A percentile compares a stretch with the other conserved stretches of the same genome.
Evolutionary conservation across 2,113 vertebrate species (phyloP).

Genomic region (Pterocles gutturalis): DNA sequence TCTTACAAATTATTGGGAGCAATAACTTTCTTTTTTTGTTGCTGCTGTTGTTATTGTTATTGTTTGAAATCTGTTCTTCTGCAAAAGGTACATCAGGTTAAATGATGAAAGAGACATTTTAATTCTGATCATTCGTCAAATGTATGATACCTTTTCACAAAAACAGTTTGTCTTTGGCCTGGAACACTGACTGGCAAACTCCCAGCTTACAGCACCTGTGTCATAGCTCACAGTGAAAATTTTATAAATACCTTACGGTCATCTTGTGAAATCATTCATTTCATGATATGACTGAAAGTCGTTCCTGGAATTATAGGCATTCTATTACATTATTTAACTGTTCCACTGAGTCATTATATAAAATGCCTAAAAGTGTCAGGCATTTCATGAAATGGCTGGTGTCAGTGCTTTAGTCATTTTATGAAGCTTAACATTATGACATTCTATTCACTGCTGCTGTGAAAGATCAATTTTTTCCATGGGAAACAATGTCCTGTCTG

Average conservation of each 20-base stretch:
- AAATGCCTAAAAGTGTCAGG: slow-evolving; percentile 6
- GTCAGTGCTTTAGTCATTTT: not conserved
- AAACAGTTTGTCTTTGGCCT: slow-evolving; percentile 2
- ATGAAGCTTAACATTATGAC: slow-evolving; percentile 13
- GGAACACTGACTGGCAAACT: slow-evolving; percentile 40
- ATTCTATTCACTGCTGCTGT: not conserved
- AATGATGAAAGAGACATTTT: not conserved
- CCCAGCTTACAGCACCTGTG: slow-evolving; percentile 24
- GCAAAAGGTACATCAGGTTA: not conserved
- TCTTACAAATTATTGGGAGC: not conserved
- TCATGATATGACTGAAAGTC: slow-evolving; percentile 13
- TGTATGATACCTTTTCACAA: not conserved
- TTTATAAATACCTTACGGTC: slow-evolving; percentile 33
- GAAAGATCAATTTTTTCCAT: slow-evolving; percentile 24
- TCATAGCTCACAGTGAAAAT: slow-evolving; percentile 28
- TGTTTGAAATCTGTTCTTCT: not conserved
- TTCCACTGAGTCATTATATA: not conserved
- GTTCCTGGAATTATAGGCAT: slow-evolving; percentile 17
- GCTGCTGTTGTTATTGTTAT: not conserved
- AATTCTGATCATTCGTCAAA: not conserved
- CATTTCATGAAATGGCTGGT: slow-evolving; percentile 21
- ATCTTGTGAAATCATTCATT: slow-evolving; percentile 47
- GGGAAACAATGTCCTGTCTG: slow-evolving; percentile 9
- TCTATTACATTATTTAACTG: slow-evolving; percentile 39
- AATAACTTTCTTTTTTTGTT: not conserved